These are phyloP conservation scores for Limanda limanda DNA, from an alignment of 2,113 vertebrate genomes.

Conservation along the genomic window DNA sequence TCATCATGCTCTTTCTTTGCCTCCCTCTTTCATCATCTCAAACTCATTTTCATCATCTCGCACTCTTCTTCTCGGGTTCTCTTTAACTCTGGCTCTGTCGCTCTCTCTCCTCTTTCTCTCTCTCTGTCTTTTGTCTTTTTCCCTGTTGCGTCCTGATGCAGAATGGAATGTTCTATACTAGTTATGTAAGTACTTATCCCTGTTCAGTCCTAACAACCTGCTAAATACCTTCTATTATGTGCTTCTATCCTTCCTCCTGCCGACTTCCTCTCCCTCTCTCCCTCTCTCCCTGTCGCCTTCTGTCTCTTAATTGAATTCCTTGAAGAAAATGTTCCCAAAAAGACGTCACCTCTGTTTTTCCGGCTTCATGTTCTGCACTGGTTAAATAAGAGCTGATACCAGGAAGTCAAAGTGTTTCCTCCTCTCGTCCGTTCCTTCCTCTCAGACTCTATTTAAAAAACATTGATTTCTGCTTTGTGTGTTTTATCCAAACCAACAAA, in stretches of 20 bases:
- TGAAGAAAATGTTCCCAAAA: too few species aligned
- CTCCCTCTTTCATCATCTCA: not conserved
- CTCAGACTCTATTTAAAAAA: too few species aligned
- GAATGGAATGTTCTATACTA: slow-evolving; percentile 93
- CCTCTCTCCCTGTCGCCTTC: not conserved
- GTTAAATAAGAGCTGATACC: not conserved
- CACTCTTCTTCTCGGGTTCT: not conserved
- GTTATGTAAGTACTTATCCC: slow-evolving; percentile 89
- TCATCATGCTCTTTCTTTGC: not conserved
- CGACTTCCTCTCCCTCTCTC: slow-evolving; percentile 5
- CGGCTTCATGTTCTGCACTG: not conserved
- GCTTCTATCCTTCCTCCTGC: slow-evolving; percentile 11
- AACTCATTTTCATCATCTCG: not conserved
- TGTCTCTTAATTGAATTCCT: not conserved
- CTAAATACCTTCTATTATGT: slow-evolving; percentile 26
- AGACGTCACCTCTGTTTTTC: too few species aligned
- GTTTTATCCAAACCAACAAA: too few species aligned
- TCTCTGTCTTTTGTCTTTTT: slow-evolving; percentile 71
- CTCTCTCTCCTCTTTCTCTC: not conserved
- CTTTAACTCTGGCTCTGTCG: not conserved
- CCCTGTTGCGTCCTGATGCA: slow-evolving; percentile 78
- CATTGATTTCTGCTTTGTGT: not conserved
- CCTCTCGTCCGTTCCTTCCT: too few species aligned
- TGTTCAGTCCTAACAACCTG: slow-evolving; percentile 47
- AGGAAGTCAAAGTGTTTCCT: not conserved